phyloP scores from a whole-genome alignment of 2,888 invertebrate species.

The Lycocerus yunnanus region DNA sequence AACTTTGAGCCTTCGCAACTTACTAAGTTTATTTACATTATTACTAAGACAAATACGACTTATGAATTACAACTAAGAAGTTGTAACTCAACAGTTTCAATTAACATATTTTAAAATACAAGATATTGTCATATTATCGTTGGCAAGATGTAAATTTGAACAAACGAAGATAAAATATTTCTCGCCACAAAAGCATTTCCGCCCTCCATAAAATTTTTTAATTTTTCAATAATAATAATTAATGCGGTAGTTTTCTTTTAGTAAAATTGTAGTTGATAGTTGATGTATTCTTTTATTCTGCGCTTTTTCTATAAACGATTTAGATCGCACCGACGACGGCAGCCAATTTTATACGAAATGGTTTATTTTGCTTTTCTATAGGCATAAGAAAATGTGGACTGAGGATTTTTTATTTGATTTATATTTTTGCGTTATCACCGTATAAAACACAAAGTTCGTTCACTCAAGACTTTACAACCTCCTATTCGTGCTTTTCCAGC shows the following conservation, averaged over 20 bases:
- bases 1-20: neutral
- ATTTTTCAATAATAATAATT: neutral
- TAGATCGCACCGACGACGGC: constrained; percentile 32
- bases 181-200: neutral
- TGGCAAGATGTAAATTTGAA: neutral
- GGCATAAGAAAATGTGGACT: constrained; percentile 21
- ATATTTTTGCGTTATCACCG: constrained; percentile 9
- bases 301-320: constrained; percentile 37
- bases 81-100: neutral
- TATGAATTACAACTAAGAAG: constrained; percentile 5
- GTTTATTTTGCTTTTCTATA: constrained; percentile 31
- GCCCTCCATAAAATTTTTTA: neutral
- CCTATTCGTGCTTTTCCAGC: neutral
- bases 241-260: too few relatives aligned
- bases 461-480: neutral
- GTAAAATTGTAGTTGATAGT: constrained; percentile 34
- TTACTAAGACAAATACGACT: constrained; percentile 13
- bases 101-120: neutral
- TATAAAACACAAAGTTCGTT: neutral
- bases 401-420: constrained; percentile 28
- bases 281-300: constrained; percentile 40
- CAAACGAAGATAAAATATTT: neutral
- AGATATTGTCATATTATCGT: neutral
- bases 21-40: constrained; percentile 1
- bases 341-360: constrained; percentile 32